phyloP scores from a whole-genome alignment of 2,797 vertebrate genomes.

The Orientallactaga sibirica region DNA sequence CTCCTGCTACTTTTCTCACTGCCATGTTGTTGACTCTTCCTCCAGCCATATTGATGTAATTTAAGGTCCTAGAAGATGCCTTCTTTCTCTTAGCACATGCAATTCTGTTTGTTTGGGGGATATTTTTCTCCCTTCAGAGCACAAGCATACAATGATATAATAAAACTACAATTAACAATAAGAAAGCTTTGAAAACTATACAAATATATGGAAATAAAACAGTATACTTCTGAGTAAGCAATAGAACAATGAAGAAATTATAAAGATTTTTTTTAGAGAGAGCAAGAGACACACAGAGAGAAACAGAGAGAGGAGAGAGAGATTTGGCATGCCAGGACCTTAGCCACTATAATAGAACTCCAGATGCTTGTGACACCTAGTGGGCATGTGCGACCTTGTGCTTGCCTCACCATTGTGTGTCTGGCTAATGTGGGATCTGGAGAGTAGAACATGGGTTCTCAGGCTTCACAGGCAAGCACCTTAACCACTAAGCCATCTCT shows the following conservation, averaged over 20 bases:
- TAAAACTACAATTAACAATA: neutral
- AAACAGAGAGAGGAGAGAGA: no score
- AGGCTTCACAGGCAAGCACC: no score
- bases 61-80: neutral
- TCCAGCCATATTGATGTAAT: neutral
- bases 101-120: neutral
- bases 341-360: no score
- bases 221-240: neutral
- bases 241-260: neutral
- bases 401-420: no score
- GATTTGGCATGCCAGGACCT: no score
- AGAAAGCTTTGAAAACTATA: neutral
- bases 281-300: neutral
- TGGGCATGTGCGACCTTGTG: no score
- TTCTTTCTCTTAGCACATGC: slow-evolving; percentile 19
- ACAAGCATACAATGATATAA: neutral
- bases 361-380: no score
- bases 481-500: no score
- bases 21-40: neutral
- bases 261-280: neutral
- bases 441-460: no score
- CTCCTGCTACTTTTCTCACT: neutral
- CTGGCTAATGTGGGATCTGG: no score
- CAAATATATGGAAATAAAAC: neutral
- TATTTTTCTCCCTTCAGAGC: neutral